phyloP scores from a whole-genome alignment of 2,113 vertebrate species.

The Polypterus senegalus region DNA sequence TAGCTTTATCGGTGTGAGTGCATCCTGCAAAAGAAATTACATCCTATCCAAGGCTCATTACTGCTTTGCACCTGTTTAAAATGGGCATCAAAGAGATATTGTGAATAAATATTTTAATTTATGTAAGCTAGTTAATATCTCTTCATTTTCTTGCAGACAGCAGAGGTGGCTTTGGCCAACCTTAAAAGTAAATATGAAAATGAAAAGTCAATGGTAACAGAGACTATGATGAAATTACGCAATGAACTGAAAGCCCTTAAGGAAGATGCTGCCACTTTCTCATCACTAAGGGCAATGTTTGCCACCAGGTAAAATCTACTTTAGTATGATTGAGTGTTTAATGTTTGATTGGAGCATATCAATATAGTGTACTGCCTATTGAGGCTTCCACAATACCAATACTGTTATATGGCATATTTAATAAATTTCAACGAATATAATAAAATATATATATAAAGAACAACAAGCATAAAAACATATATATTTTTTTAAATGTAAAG shows the following conservation, averaged over 20 bases:
- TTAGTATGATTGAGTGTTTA: no score
- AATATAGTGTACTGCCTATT: no score
- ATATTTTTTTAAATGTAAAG: no score
- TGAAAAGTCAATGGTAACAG: constrained; percentile 91
- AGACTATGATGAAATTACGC: constrained; percentile 94
- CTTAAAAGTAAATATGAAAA: constrained; percentile 98
- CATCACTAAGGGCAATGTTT: constrained; percentile 94
- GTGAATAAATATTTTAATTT: constrained; percentile 59
- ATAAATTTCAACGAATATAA: no score
- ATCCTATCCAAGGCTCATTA: not conserved
- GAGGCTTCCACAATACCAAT: no score
- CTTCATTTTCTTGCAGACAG: constrained; percentile 58
- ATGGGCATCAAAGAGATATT: constrained; percentile 31
- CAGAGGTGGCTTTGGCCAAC: constrained; percentile 86
- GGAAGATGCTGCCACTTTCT: constrained; percentile 96
- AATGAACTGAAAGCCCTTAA: constrained; percentile 95
- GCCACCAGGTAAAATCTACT: constrained; percentile 70
- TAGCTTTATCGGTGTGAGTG: no score
- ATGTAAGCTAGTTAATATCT: no score
- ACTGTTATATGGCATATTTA: no score
- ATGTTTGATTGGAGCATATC: no score
- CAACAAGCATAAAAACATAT: no score
- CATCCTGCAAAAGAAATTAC: no score
- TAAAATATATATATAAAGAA: no score
- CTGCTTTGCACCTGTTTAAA: not conserved